Base-by-base conservation (phyloP, 2,888 invertebrate species). In the Hydroisotoma schaefferi region DNA sequence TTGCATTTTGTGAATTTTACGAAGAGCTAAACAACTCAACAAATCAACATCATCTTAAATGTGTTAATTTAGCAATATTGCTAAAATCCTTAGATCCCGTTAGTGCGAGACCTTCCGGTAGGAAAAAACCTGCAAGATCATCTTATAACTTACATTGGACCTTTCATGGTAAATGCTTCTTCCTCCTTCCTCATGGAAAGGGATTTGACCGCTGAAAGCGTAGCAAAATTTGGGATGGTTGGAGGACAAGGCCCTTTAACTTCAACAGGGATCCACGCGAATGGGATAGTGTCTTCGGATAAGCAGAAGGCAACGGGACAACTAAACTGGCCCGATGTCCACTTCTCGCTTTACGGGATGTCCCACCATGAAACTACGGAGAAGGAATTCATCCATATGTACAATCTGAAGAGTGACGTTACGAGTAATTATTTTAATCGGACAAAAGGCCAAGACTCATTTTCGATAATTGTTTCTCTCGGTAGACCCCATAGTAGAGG, bases 401-500 rank as follows among this genome's bases (percentile, higher is more conserved):
- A 25, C 49, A 49, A 49, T 18, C n/a, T 49, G 25, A 3, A 28
- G 20, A 8, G 8, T 8, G 29, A 49, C 10, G 20, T 49, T 49
- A 18, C 28, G 10, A 26, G 26, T 3, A 5, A 49, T 3, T 49
- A 27, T 18, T 49, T 49, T 18, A 49, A 49, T 4, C 4, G 28
- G 10, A 28, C 27, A n/a, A 49, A 15, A 6, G 29, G 29, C 15
- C 8, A 43, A 26, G 49, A 49, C 20, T 49, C 49, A 8, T 49
- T 49, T 28, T 49, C 49, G 5, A 26, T 49, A 10, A 49, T 26
- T 18, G 28, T 49, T 28, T 49, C 49, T 26, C 28, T 6, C 26
- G 52, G 53, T 6, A 22, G 59, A 25, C 59, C 59, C 2, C 27
- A n/a, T n/a, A 59, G 59, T 25, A 1, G 49, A 15, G 59, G 59